Evolutionary conservation across 2,888 invertebrate genomes (phyloP).

Genomic region (Notodonta ziczac): DNA sequence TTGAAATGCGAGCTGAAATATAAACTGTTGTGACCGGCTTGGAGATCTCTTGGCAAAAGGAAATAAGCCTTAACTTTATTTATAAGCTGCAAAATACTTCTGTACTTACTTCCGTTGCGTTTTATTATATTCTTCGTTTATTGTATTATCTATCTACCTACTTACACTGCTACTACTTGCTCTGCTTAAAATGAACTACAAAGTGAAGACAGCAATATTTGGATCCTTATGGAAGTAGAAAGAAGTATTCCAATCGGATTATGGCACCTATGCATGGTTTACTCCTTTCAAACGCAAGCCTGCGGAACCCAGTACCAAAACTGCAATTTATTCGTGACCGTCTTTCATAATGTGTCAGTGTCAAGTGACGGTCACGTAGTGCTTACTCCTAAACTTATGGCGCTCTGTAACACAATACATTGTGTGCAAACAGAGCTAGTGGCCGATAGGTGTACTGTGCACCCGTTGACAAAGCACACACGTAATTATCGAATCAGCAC

Average conservation of each 20-base stretch:
- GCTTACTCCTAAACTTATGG: slow-evolving; percentile 74
- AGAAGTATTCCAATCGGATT: no score
- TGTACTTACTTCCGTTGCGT: no score
- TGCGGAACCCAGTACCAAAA: slow-evolving; percentile 40
- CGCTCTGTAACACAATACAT: slow-evolving; percentile 69
- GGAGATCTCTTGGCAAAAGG: slow-evolving; percentile 43
- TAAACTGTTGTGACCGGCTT: slow-evolving; percentile 44
- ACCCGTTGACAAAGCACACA: slow-evolving; percentile 33
- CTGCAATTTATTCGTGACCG: slow-evolving; percentile 33
- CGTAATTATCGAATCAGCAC: slow-evolving; percentile 40
- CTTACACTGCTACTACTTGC: no score
- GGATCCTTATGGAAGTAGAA: no score
- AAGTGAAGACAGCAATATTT: no score
- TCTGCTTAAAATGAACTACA: no score
- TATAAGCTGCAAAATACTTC: neutral
- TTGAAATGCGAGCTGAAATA: slow-evolving; percentile 68
- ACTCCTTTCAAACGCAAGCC: slow-evolving; percentile 8
- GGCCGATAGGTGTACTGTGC: slow-evolving; percentile 23
- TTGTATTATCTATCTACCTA: no score
- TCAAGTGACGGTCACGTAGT: slow-evolving; percentile 76
- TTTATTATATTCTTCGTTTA: no score
- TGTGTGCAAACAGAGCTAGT: slow-evolving; percentile 54
- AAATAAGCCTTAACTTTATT: neutral
- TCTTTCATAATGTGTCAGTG: slow-evolving; percentile 68
- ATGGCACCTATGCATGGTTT: neutral